Evolutionary conservation across 2,797 vertebrate genomes (phyloP), one percentile per base, ranked within the genome.

Genomic region (Enteromius thamalakanensis): DNA sequence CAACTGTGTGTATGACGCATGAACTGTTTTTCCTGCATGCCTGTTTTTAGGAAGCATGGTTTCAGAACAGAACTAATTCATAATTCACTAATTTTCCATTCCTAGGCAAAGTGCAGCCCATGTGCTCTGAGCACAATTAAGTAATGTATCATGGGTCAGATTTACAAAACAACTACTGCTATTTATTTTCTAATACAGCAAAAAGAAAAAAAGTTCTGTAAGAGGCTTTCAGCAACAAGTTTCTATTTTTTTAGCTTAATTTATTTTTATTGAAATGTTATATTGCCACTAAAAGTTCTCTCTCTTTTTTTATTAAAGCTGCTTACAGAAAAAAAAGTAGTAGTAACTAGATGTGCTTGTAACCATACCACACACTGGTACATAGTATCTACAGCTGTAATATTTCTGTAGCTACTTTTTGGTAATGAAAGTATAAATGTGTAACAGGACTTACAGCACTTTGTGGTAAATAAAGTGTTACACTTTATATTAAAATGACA

Each of bases 51-150:
- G 5, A 45, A 71, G 55, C 40, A 72, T 49, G 69, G 26, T 60
- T 58, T 58, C 37, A 69, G 70, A 75, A 81, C 29, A 51, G 29
- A 65, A 65, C 45, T 74, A 51, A 74, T 75, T 81, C 42, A 75
- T 81, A 65, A 62, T 72, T 49, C 69, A 81, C 40, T 1, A 26
- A 81, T 71, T 81, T 64, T 49, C 55, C 26, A 64, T 32, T 37
- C 40, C 42, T 45, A 64, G 2, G 40, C 11, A 49, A 81, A 81
- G 42, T 8, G 0, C 49, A 47, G 9, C 51, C 49, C 32, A 12
- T 60, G n/a, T 42, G 3, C 9, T 42, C 23, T 32, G 34, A 32
- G 23, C 37, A 49, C n/a, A 15, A 75, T 75, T 40, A 67, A 67
- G 8, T 23, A 67, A 23, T 49, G 55, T 17, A 72, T 32, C 26